phyloP scores from a whole-genome alignment of 2,797 vertebrate genomes.

The Tachyglossus aculeatus region DNA sequence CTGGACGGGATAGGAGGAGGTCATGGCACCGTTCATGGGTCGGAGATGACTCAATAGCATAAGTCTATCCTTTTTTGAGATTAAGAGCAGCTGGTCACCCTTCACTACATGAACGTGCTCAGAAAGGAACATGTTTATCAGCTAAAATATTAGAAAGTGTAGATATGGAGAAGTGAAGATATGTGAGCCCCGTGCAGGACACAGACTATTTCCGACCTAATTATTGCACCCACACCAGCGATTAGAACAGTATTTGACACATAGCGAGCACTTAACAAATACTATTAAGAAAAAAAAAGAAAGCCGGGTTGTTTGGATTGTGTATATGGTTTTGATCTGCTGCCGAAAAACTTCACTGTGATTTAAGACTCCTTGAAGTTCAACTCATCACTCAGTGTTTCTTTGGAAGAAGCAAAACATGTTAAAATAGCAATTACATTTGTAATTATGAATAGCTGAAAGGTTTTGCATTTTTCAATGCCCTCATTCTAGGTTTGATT shows the following conservation, averaged over 20 bases:
- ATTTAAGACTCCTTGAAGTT: slow-evolving; percentile 74
- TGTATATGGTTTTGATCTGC: slow-evolving; percentile 74
- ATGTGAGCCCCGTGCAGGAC: too few species aligned
- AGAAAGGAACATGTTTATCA: slow-evolving; percentile 65
- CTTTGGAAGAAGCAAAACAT: slow-evolving; percentile 73
- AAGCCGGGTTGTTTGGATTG: slow-evolving; percentile 74
- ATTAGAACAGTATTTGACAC: too few species aligned
- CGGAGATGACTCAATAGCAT: too few species aligned
- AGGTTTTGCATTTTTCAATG: slow-evolving; percentile 72
- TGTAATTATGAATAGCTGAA: slow-evolving; percentile 73
- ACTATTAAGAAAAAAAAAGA: too few species aligned
- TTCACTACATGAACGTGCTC: slow-evolving; percentile 8
- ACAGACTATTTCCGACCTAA: too few species aligned
- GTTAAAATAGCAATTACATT: slow-evolving; percentile 78
- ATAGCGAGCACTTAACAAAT: too few species aligned
- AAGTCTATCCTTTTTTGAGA: background rate
- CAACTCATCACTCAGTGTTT: slow-evolving; percentile 66
- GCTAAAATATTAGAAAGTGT: slow-evolving; percentile 75
- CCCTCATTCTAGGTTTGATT: slow-evolving; percentile 74
- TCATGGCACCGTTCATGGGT: too few species aligned
- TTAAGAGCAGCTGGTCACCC: slow-evolving; percentile 40
- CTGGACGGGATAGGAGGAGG: too few species aligned
- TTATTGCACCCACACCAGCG: too few species aligned
- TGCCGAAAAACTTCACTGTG: slow-evolving; percentile 65
- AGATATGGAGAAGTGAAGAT: too few species aligned